Evolutionary conservation across 1,140 invertebrate genomes (phyloP).

Genomic region (Neoseiulus cucumeris): DNA sequence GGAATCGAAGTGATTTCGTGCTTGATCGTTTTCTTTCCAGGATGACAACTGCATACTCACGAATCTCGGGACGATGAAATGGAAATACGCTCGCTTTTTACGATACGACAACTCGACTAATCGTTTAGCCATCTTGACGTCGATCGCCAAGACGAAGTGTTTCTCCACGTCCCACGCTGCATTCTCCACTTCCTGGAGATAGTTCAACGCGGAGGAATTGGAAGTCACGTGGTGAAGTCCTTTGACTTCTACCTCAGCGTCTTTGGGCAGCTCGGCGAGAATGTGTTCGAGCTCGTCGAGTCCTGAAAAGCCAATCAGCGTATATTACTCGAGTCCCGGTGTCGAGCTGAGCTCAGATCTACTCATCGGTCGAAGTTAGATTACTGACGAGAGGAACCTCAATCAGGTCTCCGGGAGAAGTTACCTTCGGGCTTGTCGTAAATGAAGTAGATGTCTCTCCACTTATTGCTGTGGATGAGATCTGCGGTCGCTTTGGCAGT

Average conservation of each 20-base stretch:
- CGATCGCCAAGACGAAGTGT: neutral
- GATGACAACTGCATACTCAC: too few relatives aligned
- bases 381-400: too few relatives aligned
- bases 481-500: constrained; percentile 4
- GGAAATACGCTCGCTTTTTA: neutral
- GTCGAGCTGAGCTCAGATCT: too few relatives aligned
- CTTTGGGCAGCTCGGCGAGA: neutral
- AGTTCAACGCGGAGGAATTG: neutral
- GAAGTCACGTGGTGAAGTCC: constrained; percentile 1
- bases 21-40: too few relatives aligned
- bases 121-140: constrained; percentile 8
- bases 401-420: too few relatives aligned
- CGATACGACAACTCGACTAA: neutral
- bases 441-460: constrained; percentile 10
- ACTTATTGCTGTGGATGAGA: constrained; percentile 2
- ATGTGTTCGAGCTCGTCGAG: neutral
- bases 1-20: too few relatives aligned
- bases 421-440: constrained; percentile 10
- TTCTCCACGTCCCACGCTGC: constrained; percentile 6
- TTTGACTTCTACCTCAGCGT: neutral
- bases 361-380: too few relatives aligned
- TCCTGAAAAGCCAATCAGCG: neutral
- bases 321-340: too few relatives aligned
- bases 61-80: constrained; percentile 9
- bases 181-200: neutral